Evolutionary conservation across 2,797 vertebrate genomes (phyloP), one percentile per base, ranked within the genome.

Genomic region (Coreius guichenoti): DNA sequence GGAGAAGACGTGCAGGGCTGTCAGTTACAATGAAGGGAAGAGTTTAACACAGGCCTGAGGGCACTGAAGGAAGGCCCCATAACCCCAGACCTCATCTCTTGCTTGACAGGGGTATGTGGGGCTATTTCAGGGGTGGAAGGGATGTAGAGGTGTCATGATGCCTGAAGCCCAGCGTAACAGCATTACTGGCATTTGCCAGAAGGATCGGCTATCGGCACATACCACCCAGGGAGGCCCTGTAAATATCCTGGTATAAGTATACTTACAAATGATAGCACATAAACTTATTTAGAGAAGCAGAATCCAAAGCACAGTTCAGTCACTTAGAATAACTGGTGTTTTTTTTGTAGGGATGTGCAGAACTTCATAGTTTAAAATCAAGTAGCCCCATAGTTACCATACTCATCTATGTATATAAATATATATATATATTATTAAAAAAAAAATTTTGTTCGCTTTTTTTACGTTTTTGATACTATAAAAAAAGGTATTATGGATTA

Each of bases 91-190:
- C 58, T 83, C 69, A 87, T 84, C 63, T 87, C 47, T 26, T 29
- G 47, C 51, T 81, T 80, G 63, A 78, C 45, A 82, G 43, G 79
- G 63, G 70, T 73, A 49, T 63, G 80, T 63, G 58, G 14, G 45
- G 79, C 43, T 86, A 45, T 82, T 87, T 88, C 81, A 43, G 88
- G 88, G 67, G 77, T 29, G 33, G 77, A 77, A 80, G 33, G 70
- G 58, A 70, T 45, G 69, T 90, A 84, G 73, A 77, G 75, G 70
- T 91, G 89, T 89, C 80, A 47, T 58, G 69, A 74, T 80, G 84
- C 68, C 68, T 74, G n/a, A 74, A 36, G 56, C n/a, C 76, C 47
- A 29, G 33, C 76, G 39, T 23, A 87, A 91, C 93, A 93, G 93
- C 92, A 92, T 87, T 81, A 91, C 92, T 83, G 19, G 51, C 74